These are phyloP conservation scores for Sepioteuthis lessoniana DNA, from an alignment of 2,888 invertebrate genomes.

Conservation along the genomic window DNA sequence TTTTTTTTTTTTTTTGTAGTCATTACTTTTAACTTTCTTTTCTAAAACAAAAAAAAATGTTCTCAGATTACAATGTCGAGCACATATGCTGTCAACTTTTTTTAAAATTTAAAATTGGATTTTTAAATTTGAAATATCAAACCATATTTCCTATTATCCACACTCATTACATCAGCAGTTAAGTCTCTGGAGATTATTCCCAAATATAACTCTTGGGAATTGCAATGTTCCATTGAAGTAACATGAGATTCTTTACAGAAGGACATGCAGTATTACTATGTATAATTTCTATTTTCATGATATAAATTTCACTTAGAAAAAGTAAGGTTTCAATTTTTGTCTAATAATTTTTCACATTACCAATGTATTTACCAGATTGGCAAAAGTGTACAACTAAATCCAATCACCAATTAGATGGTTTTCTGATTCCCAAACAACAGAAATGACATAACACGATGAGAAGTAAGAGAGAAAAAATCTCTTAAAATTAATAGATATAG, in stretches of 20 bases:
- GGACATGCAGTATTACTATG: not conserved
- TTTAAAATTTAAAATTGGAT: not conserved
- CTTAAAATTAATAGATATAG: too few species aligned
- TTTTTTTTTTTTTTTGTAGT: not conserved
- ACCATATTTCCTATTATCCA: not conserved
- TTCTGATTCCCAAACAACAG: too few species aligned
- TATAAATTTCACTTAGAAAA: too few species aligned
- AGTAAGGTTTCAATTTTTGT: too few species aligned
- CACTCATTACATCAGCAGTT: not conserved
- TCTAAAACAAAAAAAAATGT: not conserved
- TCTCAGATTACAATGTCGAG: not conserved
- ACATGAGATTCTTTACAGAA: not conserved
- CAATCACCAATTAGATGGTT: too few species aligned
- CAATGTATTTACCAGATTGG: too few species aligned
- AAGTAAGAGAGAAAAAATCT: too few species aligned
- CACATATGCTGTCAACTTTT: not conserved
- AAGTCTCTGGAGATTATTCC: not conserved
- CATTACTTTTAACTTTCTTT: not conserved
- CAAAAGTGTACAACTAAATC: too few species aligned
- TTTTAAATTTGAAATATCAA: not conserved
- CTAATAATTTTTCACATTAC: too few species aligned
- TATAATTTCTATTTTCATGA: too few species aligned
- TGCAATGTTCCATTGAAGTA: slow-evolving; percentile 17
- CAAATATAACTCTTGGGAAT: not conserved
- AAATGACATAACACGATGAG: too few species aligned